phyloP scores from a whole-genome alignment of 2,113 vertebrate genomes.

The Polypterus senegalus region DNA sequence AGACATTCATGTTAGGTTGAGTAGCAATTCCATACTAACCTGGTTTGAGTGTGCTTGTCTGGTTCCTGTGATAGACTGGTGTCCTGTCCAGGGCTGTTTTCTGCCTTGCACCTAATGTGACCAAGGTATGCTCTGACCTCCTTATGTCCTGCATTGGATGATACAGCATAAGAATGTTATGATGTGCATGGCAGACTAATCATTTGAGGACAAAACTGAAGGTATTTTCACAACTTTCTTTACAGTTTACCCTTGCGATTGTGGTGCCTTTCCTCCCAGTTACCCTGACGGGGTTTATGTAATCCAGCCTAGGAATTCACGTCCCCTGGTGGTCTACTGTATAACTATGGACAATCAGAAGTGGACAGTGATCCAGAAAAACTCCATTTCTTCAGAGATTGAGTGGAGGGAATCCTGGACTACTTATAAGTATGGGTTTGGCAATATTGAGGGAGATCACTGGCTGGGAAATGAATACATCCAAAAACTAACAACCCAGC shows the following conservation, averaged over 20 bases:
- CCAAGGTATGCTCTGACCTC: too few relatives aligned
- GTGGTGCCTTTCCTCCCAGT: conserved; percentile 20
- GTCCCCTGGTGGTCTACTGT: conserved; percentile 31
- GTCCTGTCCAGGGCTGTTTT: too few relatives aligned
- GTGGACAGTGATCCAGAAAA: conserved; percentile 39
- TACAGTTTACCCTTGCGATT: conserved; percentile 20
- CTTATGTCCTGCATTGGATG: too few relatives aligned
- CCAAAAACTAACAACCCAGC: conserved; percentile 28
- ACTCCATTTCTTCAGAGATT: conserved; percentile 13
- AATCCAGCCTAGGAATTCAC: conserved; percentile 30
- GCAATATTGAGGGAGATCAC: conserved; percentile 22
- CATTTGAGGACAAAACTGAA: too few relatives aligned
- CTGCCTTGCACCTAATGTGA: too few relatives aligned
- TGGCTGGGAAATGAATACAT: conserved; percentile 42
- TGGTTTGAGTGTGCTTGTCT: too few relatives aligned
- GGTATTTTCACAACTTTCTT: too few relatives aligned
- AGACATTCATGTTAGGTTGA: too few relatives aligned
- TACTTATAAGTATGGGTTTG: conserved; percentile 37
- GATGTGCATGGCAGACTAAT: too few relatives aligned
- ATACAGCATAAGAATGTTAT: too few relatives aligned
- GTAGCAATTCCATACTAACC: too few relatives aligned
- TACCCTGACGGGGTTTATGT: conserved; percentile 30
- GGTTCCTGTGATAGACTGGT: too few relatives aligned
- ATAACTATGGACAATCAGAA: conserved; percentile 19
- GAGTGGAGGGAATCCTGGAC: conserved; percentile 38